These are phyloP conservation scores for Platichthys flesus DNA, from an alignment of 2,113 vertebrate species.

Conservation along the genomic window DNA sequence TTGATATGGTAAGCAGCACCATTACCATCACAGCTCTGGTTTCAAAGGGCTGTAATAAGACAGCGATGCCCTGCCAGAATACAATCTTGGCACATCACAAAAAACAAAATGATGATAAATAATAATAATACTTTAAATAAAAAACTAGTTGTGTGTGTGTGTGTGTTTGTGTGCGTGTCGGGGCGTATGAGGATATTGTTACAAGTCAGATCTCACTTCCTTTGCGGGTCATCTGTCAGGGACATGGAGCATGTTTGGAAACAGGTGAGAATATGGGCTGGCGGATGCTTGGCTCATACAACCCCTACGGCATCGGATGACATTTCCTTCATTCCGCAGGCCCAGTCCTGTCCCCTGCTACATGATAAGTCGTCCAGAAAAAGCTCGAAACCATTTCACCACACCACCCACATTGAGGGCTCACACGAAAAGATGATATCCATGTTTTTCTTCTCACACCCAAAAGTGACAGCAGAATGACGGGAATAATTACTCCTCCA, in stretches of 20 bases:
- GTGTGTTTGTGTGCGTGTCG: neutral
- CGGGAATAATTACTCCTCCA: constrained; percentile 29
- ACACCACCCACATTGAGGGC: constrained; percentile 68
- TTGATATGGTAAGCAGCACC: constrained; percentile 82
- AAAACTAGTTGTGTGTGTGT: constrained; percentile 6
- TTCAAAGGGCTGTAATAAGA: constrained; percentile 47
- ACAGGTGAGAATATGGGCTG: constrained; percentile 63
- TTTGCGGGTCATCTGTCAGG: constrained; percentile 43
- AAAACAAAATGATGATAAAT: neutral
- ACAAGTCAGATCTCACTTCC: constrained; percentile 37
- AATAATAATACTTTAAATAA: neutral
- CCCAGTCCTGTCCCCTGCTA: constrained; percentile 67
- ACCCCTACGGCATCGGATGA: constrained; percentile 73
- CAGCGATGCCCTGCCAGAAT: constrained; percentile 22
- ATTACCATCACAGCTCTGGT: constrained; percentile 41
- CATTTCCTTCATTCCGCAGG: constrained; percentile 69
- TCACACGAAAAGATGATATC: constrained; percentile 63
- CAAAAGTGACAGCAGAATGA: constrained; percentile 53
- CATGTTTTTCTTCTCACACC: constrained; percentile 51
- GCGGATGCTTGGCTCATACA: constrained; percentile 64
- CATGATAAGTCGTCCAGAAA: constrained; percentile 65
- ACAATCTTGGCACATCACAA: neutral
- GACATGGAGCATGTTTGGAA: constrained; percentile 20
- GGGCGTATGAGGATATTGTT: constrained; percentile 15
- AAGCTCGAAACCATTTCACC: constrained; percentile 52